A percentile compares a stretch with the other conserved stretches of the same genome.
phyloP scores from a whole-genome alignment of 2,888 invertebrate species.

The Eupithecia subumbrata region DNA sequence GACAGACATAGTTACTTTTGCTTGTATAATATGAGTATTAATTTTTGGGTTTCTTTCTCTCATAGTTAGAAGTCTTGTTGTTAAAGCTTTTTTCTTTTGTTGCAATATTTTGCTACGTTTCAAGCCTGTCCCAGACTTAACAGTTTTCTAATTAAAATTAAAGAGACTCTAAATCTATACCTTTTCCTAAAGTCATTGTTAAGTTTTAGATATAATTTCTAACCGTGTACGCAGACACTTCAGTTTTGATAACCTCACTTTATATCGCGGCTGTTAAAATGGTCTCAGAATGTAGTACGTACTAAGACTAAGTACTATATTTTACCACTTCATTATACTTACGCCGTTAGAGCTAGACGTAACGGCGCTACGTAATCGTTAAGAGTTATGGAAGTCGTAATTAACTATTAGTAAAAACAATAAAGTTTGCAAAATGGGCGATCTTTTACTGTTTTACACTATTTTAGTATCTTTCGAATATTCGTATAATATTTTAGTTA shows the following conservation, averaged over 20 bases:
- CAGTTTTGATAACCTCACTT: slow-evolving; percentile 10
- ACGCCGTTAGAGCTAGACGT: slow-evolving; percentile 11
- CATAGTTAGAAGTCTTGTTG: too few relatives aligned
- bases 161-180: neutral
- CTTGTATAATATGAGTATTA: too few relatives aligned
- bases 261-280: slow-evolving; percentile 14
- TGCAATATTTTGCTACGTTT: neutral
- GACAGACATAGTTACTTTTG: too few relatives aligned
- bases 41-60: neutral
- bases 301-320: slow-evolving; percentile 8
- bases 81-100: neutral
- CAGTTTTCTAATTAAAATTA: neutral
- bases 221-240: slow-evolving; percentile 10
- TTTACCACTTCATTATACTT: slow-evolving; percentile 14
- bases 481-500: neutral
- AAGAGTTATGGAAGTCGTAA: slow-evolving; percentile 10
- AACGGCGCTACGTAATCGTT: slow-evolving; percentile 15
- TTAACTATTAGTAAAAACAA: neutral
- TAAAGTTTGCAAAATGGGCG: neutral
- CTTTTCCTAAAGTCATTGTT: neutral
- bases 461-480: neutral
- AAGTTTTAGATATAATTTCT: neutral
- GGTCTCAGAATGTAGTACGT: slow-evolving; percentile 2
- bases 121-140: neutral
- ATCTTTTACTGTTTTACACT: neutral